Base-by-base conservation (phyloP, 2,888 invertebrate species). In the Pandemis heparana region DNA sequence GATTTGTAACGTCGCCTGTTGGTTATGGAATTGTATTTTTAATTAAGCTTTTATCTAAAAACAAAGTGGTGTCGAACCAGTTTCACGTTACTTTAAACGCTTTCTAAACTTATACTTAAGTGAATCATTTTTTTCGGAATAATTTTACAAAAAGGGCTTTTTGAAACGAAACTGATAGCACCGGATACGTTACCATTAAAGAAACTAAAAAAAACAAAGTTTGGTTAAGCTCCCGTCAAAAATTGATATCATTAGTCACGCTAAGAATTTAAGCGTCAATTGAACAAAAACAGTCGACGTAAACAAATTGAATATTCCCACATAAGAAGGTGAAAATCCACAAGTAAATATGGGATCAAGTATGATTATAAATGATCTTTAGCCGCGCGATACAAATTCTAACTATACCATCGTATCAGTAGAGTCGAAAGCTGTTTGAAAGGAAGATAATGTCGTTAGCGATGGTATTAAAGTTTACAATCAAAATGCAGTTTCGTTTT, bases 301-400 rank as follows among this genome's bases (percentile, higher is more conserved):
- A 90, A 92, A 94, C 94, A 92, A 94, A 94, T 94, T 93, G 90
- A 87, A 89, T 90, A 91, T 92, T 92, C 93, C 93, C 94, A 92
- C 93, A 93, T 88, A 83, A 84, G 87, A 89, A 93, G 92, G 94
- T 92, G 94, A 94, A 94, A 94, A 94, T 93, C 90, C 89, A 86
- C 89, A 88, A 87, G 89, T 87, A 94, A 94, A 94, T 89, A 93
- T 80, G 78, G 89, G 89, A 90, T 90, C 87, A 85, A 81, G 81
- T 78, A 75, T 81, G 79, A 85, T 91, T 85, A 92, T 88, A 88
- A 92, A 93, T 92, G 90, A 92, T 89, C 78, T 77, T 77, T 65
- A 64, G 74, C 56, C 53, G 71, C 1, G 60, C 59, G 71, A 78
- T 71, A 76, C 79, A 14, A 87, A 84, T 81, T 73, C 78, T 75